These are phyloP conservation scores for Gymnopithys bicolor DNA, from an alignment of 2,797 vertebrate species.

Conservation along the genomic window DNA sequence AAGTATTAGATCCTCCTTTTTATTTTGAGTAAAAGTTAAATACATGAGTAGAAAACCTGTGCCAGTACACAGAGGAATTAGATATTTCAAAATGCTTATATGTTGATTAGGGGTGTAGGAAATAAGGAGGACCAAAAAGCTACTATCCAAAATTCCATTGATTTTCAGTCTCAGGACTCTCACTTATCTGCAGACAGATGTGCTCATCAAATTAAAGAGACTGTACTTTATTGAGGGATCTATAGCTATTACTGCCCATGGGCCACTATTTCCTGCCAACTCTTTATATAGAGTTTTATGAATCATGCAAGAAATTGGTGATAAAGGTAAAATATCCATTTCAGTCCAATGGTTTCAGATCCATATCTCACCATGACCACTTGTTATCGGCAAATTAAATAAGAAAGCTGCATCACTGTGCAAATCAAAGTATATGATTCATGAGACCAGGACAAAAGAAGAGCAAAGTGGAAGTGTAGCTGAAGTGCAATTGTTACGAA, in stretches of 20 bases:
- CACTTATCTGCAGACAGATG: background rate
- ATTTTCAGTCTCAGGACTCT: background rate
- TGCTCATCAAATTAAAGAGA: background rate
- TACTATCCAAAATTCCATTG: background rate
- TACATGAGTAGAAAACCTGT: background rate
- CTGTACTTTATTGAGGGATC: background rate
- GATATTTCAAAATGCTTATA: background rate
- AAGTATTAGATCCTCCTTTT: background rate
- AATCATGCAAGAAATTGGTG: constrained; percentile 14
- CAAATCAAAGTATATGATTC: constrained; percentile 15
- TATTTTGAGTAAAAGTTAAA: background rate
- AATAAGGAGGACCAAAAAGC: background rate
- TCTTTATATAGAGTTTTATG: background rate
- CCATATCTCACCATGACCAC: background rate
- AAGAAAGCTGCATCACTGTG: background rate
- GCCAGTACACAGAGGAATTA: background rate
- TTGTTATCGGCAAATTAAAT: background rate
- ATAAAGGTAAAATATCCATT: constrained; percentile 26
- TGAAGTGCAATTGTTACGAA: background rate
- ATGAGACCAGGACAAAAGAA: background rate
- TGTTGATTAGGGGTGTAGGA: background rate
- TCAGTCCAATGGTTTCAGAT: background rate
- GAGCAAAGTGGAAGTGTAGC: background rate
- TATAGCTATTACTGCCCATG: background rate
- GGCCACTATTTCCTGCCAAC: background rate